phyloP scores from a whole-genome alignment of 2,888 invertebrate species.

The Pomacea canaliculata region DNA sequence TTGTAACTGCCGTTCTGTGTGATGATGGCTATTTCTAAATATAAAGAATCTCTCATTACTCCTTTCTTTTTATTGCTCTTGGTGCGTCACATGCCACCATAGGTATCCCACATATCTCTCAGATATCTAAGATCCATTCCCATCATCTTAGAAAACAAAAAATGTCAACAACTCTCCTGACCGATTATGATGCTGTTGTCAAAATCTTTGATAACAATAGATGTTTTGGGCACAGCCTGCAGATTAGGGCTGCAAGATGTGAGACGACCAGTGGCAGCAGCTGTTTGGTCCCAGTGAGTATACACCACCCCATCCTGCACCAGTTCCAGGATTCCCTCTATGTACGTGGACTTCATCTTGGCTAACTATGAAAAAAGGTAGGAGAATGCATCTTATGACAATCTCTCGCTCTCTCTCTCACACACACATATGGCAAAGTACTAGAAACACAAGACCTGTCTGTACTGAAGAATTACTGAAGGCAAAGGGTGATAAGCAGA shows the following conservation, averaged over 20 bases:
- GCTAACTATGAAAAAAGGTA: conserved; percentile 49
- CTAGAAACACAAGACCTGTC: conserved; percentile 54
- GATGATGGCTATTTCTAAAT: no score
- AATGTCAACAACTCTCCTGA: conserved; percentile 17
- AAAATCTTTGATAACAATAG: conserved; percentile 48
- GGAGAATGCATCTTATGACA: not conserved
- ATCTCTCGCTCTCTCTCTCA: not conserved
- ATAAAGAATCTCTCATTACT: no score
- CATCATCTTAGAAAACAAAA: no score
- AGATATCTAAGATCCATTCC: no score
- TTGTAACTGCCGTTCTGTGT: no score
- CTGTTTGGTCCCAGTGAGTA: conserved; percentile 65
- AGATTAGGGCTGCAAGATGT: conserved; percentile 64
- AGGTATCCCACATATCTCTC: no score
- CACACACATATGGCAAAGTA: no score
- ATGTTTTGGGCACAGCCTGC: conserved; percentile 64
- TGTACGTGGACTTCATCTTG: conserved; percentile 66
- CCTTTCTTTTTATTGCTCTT: no score
- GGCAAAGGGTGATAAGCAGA: conserved; percentile 58
- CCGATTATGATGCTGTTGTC: conserved; percentile 48
- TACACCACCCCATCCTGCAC: conserved; percentile 45
- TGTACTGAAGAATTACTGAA: conserved; percentile 60
- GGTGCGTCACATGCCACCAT: no score
- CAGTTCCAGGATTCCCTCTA: conserved; percentile 61
- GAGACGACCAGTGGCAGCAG: conserved; percentile 64